Evolutionary conservation across 1,140 invertebrate genomes (phyloP).

Genomic region (Laupala kohalensis): DNA sequence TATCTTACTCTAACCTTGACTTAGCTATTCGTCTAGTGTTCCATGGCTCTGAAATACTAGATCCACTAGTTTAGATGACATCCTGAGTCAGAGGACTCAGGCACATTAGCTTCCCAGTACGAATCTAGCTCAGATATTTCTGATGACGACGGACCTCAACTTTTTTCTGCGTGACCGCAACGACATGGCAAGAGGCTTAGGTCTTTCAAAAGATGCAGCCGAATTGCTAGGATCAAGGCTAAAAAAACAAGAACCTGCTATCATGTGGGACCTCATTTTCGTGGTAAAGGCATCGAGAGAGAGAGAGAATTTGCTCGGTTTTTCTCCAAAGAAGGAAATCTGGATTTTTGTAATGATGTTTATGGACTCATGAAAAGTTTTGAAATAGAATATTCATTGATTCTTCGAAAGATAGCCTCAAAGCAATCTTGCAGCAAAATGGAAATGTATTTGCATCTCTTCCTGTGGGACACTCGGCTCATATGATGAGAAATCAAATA

Average conservation of each 20-base stretch:
- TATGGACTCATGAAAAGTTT: constrained; percentile 18
- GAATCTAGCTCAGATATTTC: too few species aligned
- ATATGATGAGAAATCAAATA: too few species aligned
- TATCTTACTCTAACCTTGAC: too few species aligned
- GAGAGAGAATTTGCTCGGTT: constrained; percentile 9
- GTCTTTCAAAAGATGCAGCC: constrained; percentile 11
- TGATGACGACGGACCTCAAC: too few species aligned
- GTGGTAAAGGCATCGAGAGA: constrained; percentile 11
- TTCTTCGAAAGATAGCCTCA: not conserved
- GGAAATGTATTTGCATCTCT: constrained; percentile 1
- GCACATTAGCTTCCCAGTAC: too few species aligned
- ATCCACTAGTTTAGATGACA: too few species aligned
- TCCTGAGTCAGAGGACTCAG: too few species aligned
- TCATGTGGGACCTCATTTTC: constrained; percentile 10
- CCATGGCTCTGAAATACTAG: too few species aligned
- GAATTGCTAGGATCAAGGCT: constrained; percentile 10
- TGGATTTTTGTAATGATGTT: constrained; percentile 15
- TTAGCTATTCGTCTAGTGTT: too few species aligned
- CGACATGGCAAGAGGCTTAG: too few species aligned
- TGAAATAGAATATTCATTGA: constrained; percentile 15
- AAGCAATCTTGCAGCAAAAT: constrained; percentile 1
- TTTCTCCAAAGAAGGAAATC: constrained; percentile 9
- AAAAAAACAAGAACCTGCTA: constrained; percentile 13
- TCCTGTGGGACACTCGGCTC: too few species aligned
- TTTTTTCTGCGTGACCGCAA: too few species aligned